phyloP scores from a whole-genome alignment of 2,888 invertebrate species.

The Aromia moschata region DNA sequence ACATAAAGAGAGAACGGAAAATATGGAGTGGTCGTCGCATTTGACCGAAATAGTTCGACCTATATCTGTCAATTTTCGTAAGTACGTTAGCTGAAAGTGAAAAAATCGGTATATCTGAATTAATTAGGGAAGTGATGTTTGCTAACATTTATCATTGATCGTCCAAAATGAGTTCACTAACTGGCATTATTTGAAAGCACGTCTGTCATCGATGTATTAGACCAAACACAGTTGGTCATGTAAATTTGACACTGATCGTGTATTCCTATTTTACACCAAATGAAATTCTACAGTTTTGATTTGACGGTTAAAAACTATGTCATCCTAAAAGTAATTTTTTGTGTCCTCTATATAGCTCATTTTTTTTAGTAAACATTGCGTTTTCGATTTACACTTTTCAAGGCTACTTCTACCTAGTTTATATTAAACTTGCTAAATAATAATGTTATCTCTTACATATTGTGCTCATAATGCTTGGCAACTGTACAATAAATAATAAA shows the following conservation, averaged over 20 bases:
- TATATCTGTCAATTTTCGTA: not conserved
- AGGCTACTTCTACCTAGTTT: no score
- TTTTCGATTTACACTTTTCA: no score
- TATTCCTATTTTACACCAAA: no score
- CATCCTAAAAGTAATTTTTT: no score
- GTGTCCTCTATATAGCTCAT: no score
- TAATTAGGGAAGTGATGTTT: not conserved
- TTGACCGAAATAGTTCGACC: not conserved
- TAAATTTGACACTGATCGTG: not conserved
- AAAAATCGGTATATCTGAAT: not conserved
- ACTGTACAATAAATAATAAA: no score
- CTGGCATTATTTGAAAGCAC: not conserved
- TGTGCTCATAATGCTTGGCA: no score
- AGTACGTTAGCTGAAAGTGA: not conserved
- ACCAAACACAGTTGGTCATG: not conserved
- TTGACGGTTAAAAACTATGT: no score
- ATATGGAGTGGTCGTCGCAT: not conserved
- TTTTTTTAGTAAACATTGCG: no score
- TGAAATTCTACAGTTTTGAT: no score
- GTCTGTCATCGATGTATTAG: not conserved
- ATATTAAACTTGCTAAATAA: no score
- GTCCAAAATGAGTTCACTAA: not conserved
- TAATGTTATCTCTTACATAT: no score
- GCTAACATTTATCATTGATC: not conserved
- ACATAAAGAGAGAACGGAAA: not conserved